Percentiles rank a stretch among this genome's conserved stretches.
Conservation (phyloP, 2,888 invertebrate genomes). For the Macrophya alboannulata region DNA sequence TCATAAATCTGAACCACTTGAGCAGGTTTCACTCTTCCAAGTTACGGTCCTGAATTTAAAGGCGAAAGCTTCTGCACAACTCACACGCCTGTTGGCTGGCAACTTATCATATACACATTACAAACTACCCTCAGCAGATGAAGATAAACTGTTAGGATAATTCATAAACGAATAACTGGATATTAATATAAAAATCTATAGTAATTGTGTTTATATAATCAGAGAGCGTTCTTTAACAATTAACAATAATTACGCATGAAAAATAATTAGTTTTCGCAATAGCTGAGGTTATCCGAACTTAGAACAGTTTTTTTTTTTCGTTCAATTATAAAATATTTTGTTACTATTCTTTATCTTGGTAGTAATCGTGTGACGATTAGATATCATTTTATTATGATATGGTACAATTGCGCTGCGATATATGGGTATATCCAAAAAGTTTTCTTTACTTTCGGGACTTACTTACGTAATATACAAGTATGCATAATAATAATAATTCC, state of each 20-base stretch:
- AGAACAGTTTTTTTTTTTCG: not conserved
- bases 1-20: not conserved
- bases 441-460: not conserved
- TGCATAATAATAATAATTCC: not conserved
- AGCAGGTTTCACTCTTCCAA: not conserved
- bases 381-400: not conserved
- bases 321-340: not conserved
- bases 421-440: not conserved
- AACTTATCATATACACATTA: constrained; percentile 7
- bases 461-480: not conserved
- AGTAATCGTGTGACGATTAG: not conserved
- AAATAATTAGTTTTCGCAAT: not conserved
- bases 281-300: not conserved
- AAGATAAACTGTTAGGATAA: constrained; percentile 6
- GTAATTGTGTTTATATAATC: not conserved
- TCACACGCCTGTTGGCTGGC: constrained; percentile 47
- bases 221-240: not conserved
- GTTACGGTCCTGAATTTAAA: constrained; percentile 44
- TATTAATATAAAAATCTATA: not conserved
- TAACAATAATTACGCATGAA: not conserved
- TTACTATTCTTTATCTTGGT: not conserved
- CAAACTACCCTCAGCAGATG: constrained; percentile 36
- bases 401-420: not conserved
- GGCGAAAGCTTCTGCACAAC: not conserved
- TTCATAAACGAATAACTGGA: constrained; percentile 1